These are phyloP conservation scores for Colletes collaris DNA, from an alignment of 2,888 invertebrate species.

Conservation along the genomic window DNA sequence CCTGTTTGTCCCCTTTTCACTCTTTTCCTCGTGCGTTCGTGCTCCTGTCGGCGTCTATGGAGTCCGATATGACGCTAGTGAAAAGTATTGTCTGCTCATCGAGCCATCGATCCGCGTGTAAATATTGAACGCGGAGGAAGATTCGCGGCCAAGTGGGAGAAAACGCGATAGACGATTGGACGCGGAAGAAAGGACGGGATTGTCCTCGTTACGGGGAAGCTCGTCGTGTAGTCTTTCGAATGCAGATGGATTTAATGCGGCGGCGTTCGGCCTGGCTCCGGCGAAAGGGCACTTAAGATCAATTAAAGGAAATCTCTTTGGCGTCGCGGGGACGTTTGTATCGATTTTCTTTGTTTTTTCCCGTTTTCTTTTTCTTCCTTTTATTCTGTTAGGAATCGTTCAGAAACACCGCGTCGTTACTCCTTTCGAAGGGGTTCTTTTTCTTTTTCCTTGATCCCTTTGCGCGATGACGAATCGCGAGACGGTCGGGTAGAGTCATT, in stretches of 20 bases:
- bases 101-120: constrained; percentile 39
- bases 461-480: background rate
- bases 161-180: constrained; percentile 25
- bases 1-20: background rate
- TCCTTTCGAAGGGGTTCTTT: constrained; percentile 1
- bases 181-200: constrained; percentile 30
- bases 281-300: constrained; percentile 58
- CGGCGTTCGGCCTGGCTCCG: constrained; percentile 37
- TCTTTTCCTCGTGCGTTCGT: constrained; percentile 33
- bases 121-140: constrained; percentile 55
- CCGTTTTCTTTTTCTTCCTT: background rate
- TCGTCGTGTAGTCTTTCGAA: constrained; percentile 51
- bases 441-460: background rate
- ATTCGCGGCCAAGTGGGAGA: constrained; percentile 27
- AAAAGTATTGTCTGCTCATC: constrained; percentile 49
- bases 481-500: constrained; percentile 19
- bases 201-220: constrained; percentile 42
- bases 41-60: constrained; percentile 38
- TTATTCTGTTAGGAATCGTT: constrained; percentile 41
- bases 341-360: constrained; percentile 41
- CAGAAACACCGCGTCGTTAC: constrained; percentile 23
- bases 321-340: constrained; percentile 35
- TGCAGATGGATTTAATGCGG: constrained; percentile 69
- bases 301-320: constrained; percentile 67
- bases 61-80: constrained; percentile 31